phyloP scores from a whole-genome alignment of 2,797 vertebrate species.

The Epinephelus coioides region DNA sequence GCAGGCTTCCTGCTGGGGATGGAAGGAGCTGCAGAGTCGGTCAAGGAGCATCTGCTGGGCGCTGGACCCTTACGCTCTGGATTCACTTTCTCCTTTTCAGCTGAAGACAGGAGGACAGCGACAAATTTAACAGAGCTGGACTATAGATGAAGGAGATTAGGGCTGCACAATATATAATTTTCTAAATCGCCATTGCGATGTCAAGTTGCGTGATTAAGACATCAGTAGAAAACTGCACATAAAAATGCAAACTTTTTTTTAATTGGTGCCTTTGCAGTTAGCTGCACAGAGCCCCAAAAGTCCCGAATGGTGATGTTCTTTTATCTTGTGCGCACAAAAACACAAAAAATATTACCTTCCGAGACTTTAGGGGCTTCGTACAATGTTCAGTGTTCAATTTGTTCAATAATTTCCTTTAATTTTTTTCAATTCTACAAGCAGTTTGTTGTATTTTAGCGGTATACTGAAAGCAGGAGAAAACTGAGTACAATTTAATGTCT shows the following conservation, averaged over 20 bases:
- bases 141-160: not conserved
- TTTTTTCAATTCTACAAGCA: not conserved
- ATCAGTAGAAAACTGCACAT: not conserved
- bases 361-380: too few relatives aligned
- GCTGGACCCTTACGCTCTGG: conserved; percentile 65
- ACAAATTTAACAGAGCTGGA: conserved; percentile 6
- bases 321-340: too few relatives aligned
- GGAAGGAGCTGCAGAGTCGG: conserved; percentile 40
- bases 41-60: conserved; percentile 44
- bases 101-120: conserved; percentile 34
- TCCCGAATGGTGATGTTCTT: too few relatives aligned
- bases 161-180: not conserved
- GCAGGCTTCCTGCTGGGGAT: conserved; percentile 62
- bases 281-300: too few relatives aligned
- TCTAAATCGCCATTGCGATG: not conserved
- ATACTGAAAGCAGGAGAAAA: not conserved
- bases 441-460: not conserved
- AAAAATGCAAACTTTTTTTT: not conserved
- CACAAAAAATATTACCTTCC: too few relatives aligned
- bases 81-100: conserved; percentile 76
- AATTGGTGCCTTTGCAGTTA: too few relatives aligned
- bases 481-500: too few relatives aligned
- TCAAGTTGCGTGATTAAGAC: not conserved
- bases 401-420: not conserved
- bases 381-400: not conserved